Evolutionary conservation across 1,140 invertebrate genomes (phyloP).

Genomic region (Oreohelix idahoensis): DNA sequence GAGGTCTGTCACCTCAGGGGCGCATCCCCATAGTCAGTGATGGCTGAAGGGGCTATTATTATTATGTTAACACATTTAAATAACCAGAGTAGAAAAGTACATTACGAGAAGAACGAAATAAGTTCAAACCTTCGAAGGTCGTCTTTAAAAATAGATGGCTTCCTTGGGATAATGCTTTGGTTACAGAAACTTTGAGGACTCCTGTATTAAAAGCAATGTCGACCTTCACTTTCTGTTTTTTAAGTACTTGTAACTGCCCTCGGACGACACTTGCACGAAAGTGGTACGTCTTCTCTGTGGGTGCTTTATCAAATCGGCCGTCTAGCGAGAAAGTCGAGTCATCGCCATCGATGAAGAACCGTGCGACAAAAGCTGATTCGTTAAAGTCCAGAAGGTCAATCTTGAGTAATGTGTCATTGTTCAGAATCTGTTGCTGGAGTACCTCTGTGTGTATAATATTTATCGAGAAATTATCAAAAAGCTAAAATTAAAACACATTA

Average conservation of each 20-base stretch:
- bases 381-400: neutral
- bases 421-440: neutral
- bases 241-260: neutral
- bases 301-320: neutral
- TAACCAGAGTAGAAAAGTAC: too few species aligned
- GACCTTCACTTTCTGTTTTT: neutral
- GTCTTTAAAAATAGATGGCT: neutral
- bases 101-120: too few species aligned
- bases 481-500: too few species aligned
- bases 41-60: too few species aligned
- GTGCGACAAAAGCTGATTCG: neutral
- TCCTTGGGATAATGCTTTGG: neutral
- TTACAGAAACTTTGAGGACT: neutral
- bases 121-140: neutral
- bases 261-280: neutral
- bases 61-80: too few species aligned
- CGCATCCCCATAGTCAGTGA: too few species aligned
- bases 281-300: neutral
- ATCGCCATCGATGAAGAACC: neutral
- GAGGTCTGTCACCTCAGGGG: too few species aligned
- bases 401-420: neutral
- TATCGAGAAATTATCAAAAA: too few species aligned
- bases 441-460: neutral
- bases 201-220: neutral
- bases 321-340: neutral